Conservation (phyloP, 2,888 invertebrate genomes). For the Resseliella maxima region DNA sequence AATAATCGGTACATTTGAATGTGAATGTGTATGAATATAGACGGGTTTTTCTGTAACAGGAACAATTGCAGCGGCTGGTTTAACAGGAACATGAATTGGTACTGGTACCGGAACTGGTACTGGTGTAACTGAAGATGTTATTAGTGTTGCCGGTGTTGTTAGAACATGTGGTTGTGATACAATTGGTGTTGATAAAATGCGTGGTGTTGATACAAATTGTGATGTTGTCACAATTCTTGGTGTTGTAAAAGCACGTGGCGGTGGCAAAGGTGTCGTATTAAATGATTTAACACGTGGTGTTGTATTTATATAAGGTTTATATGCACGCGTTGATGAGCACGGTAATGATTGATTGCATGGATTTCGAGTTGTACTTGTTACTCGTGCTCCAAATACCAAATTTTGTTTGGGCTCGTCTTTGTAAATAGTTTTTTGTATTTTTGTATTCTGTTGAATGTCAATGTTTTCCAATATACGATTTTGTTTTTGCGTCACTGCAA, state of each 20-base stretch:
- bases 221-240: not conserved
- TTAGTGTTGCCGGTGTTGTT: not conserved
- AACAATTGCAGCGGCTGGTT: not conserved
- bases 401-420: conserved; percentile 13
- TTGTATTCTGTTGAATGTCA: conserved; percentile 18
- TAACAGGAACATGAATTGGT: not conserved
- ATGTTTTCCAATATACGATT: not conserved
- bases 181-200: not conserved
- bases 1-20: not conserved
- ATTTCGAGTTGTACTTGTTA: not conserved
- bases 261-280: not conserved
- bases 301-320: not conserved
- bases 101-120: not conserved
- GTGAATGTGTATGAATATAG: conserved; percentile 6
- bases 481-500: not conserved
- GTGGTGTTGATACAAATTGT: not conserved
- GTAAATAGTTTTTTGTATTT: not conserved
- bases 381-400: conserved; percentile 6
- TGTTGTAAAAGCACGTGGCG: not conserved
- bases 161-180: not conserved
- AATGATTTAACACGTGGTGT: not conserved
- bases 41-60: conserved; percentile 1
- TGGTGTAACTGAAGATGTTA: not conserved
- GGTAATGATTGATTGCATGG: not conserved
- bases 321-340: not conserved